Percentiles rank a stretch among this genome's conserved stretches.
These are phyloP conservation scores for Rhingia campestris DNA, from an alignment of 2,888 invertebrate genomes.

Conservation along the genomic window DNA sequence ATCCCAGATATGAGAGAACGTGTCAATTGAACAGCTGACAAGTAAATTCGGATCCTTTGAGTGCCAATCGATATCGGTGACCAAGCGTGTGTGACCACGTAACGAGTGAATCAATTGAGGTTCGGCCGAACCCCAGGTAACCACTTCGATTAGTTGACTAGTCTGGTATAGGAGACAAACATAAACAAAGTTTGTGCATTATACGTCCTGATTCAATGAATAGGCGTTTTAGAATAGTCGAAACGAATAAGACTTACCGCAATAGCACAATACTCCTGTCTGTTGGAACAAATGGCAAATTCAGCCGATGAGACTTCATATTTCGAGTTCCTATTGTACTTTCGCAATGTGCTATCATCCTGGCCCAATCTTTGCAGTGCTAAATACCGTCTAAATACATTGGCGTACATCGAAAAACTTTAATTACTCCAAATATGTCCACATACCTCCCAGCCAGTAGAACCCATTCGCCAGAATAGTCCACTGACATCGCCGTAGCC, in stretches of 20 bases:
- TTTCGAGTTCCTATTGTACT: conserved; percentile 94
- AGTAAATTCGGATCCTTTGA: conserved; percentile 88
- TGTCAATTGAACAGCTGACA: conserved; percentile 96
- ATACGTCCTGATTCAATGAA: not conserved
- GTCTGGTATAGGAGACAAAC: conserved; percentile 85
- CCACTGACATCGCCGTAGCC: conserved; percentile 95
- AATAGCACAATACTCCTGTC: conserved; percentile 92
- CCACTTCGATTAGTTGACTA: conserved; percentile 93
- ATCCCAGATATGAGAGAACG: conserved; percentile 97
- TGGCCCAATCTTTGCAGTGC: conserved; percentile 87
- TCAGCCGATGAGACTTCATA: conserved; percentile 96
- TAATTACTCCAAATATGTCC: conserved; percentile 65
- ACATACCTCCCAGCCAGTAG: conserved; percentile 89
- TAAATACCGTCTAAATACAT: conserved; percentile 86
- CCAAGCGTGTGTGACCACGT: conserved; percentile 92
- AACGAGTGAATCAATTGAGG: conserved; percentile 89
- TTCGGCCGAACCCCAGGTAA: conserved; percentile 90
- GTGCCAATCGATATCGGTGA: conserved; percentile 97
- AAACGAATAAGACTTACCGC: conserved; percentile 87
- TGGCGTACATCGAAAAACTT: not conserved
- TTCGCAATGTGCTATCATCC: conserved; percentile 85
- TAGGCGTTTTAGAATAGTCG: too few relatives aligned
- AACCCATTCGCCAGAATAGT: conserved; percentile 90
- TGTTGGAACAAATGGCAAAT: conserved; percentile 92
- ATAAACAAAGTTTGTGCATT: not conserved